phyloP scores from a whole-genome alignment of 2,888 invertebrate genomes.

The Thyatira batis region DNA sequence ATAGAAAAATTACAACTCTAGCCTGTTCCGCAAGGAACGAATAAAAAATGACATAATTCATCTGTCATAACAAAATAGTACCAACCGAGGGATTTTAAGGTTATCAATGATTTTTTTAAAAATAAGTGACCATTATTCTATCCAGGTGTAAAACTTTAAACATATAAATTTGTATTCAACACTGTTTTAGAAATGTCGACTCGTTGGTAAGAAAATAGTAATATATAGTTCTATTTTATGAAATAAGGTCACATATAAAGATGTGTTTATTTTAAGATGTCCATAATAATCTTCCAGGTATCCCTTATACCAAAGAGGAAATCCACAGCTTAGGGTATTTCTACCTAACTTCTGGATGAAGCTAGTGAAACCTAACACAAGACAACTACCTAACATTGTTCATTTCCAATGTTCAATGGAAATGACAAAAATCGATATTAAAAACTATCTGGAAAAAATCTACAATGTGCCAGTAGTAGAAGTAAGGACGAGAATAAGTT shows the following conservation, averaged over 20 bases:
- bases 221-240: slow-evolving; percentile 1
- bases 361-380: slow-evolving; percentile 86
- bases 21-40: no score
- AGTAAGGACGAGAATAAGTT: slow-evolving; percentile 88
- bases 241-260: background rate
- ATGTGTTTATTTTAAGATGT: background rate
- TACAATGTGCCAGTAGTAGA: slow-evolving; percentile 92
- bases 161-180: no score
- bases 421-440: slow-evolving; percentile 95
- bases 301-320: slow-evolving; percentile 94
- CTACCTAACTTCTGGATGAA: slow-evolving; percentile 99
- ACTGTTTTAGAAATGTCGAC: slow-evolving; percentile 57
- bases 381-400: slow-evolving; percentile 90
- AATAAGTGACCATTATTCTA: no score
- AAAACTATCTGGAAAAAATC: slow-evolving; percentile 97
- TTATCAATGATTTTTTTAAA: no score
- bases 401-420: slow-evolving; percentile 95
- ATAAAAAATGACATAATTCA: no score
- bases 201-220: slow-evolving; percentile 53
- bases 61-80: no score
- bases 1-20: no score
- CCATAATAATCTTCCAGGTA: slow-evolving; percentile 84
- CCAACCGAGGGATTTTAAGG: no score
- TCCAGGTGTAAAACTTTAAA: no score
- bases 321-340: slow-evolving; percentile 96